A percentile compares a stretch with the other conserved stretches of the same genome.
Evolutionary conservation across 2,888 invertebrate genomes (phyloP).

Genomic region (Conomelus anceps): DNA sequence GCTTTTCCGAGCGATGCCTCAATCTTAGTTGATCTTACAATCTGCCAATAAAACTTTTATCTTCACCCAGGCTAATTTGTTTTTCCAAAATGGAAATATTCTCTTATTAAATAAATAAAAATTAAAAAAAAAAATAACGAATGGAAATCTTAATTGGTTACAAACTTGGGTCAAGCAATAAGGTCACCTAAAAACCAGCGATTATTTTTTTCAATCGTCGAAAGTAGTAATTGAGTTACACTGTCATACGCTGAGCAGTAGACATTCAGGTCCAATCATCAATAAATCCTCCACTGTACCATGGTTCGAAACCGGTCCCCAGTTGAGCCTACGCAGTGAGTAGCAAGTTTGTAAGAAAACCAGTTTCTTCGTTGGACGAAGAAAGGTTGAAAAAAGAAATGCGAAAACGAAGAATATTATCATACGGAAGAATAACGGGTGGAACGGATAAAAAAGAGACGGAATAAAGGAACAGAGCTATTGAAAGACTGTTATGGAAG

Average conservation of each 20-base stretch:
- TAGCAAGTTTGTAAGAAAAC: background rate
- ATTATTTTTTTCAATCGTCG: background rate
- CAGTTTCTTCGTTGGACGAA: background rate
- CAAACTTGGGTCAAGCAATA: background rate
- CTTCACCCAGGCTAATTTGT: too few species aligned
- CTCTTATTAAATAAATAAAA: too few species aligned
- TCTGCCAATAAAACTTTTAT: too few species aligned
- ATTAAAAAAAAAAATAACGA: too few species aligned
- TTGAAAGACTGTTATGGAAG: background rate
- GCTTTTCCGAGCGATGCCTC: too few species aligned
- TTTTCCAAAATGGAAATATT: too few species aligned
- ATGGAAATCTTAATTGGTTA: background rate
- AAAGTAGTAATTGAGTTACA: background rate
- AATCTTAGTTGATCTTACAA: too few species aligned
- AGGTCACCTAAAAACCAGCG: background rate
- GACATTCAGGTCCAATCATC: background rate
- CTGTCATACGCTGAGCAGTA: background rate
- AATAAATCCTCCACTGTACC: background rate
- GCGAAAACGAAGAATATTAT: background rate
- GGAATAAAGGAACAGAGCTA: background rate
- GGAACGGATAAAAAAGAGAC: background rate
- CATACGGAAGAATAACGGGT: background rate
- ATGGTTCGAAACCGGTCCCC: background rate
- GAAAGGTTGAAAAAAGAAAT: background rate
- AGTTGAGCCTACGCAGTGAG: background rate